Evolutionary conservation across 64 coral and sea anemone species (phyloP).

Genomic region (Montipora sp.): DNA sequence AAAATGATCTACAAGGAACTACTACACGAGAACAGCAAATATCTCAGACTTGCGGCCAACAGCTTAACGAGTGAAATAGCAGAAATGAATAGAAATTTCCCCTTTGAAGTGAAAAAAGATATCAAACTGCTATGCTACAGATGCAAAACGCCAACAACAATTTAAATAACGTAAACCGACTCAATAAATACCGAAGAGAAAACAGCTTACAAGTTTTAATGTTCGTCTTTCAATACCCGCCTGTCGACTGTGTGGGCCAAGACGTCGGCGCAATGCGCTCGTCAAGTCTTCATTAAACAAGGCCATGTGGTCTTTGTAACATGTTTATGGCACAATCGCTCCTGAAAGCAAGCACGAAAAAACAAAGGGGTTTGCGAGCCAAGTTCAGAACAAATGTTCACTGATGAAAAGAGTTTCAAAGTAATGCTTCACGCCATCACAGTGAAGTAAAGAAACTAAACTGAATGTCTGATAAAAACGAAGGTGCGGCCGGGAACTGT

Average conservation of each 20-base stretch:
- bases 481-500: slow-evolving; percentile 29
- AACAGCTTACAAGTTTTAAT: background rate
- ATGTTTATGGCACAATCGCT: background rate
- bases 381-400: background rate
- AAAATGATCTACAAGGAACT: background rate
- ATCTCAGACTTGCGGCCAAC: no score
- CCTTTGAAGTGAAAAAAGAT: background rate
- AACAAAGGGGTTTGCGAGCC: background rate
- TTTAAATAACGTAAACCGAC: background rate
- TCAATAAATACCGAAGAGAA: background rate
- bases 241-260: background rate
- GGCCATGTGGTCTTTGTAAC: background rate
- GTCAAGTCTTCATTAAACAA: background rate
- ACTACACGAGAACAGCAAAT: background rate
- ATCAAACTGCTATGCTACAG: background rate
- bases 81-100: background rate
- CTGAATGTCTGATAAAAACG: background rate
- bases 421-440: background rate
- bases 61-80: no score
- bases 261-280: background rate
- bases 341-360: background rate
- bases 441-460: background rate
- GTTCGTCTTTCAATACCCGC: background rate
- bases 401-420: background rate
- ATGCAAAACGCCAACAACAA: background rate